Evolutionary conservation across 2,113 vertebrate genomes (phyloP), one percentile per base, ranked within the genome.

Genomic region (Puntigrus tetrazona): DNA sequence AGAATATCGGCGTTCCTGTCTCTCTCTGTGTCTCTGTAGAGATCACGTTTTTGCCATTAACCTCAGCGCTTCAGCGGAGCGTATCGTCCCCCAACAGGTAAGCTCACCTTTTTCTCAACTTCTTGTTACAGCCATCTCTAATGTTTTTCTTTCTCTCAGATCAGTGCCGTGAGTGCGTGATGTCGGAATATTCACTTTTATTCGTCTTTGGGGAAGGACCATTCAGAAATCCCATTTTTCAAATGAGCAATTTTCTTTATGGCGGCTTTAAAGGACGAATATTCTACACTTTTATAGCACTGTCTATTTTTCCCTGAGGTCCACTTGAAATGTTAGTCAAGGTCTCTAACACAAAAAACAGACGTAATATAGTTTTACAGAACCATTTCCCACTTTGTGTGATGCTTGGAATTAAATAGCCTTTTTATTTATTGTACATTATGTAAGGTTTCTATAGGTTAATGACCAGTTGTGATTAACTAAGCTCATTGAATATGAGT

Each of bases 31-130:
- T 85, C 36, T 84, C 81, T 83, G 2, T 91, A 98, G 97, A 91
- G 97, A 98, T 87, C 96, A 97, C 20, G 95, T 98, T 88, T 98
- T 96, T 65, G 95, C 96, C 89, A 93, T 98, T 78, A 95, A 96
- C 86, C 96, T 98, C 18, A 92, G 92, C 47, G 76, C 88, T 86
- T 94, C 95, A 25, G 82, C 90, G 43, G 93, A 96, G 89, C 92
- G 88, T 82, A 96, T 98, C 85, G 88, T 95, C 87, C 95, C 96
- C 2, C 91, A 92, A 87, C 95, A 95, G 95, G 97, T 98, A 92
- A 92, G 14, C 45, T 8, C 36, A 81, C 73, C 78, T 77, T 45
- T 50, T 34, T 73, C 52, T 75, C n/a, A 67, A 50, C 78, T 67
- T 67, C 34, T n/a, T 70, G 38, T 61, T 59, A 47, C 41, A 41